Evolutionary conservation across 2,888 invertebrate genomes (phyloP).

Genomic region (Phortica okadai): DNA sequence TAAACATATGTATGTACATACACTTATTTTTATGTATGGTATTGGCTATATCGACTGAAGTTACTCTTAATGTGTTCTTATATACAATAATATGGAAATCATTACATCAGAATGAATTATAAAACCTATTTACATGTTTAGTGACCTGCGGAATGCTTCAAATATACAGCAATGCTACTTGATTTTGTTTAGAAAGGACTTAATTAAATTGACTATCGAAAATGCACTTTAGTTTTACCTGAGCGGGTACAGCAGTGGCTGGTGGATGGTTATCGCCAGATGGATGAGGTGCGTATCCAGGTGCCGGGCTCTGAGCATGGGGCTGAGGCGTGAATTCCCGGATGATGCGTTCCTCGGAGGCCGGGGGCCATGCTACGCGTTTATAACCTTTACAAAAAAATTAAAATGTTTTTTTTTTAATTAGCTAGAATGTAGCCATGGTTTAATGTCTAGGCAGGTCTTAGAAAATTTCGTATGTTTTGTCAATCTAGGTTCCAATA

Average conservation of each 20-base stretch:
- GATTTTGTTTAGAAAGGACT: neutral
- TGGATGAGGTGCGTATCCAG: conserved; percentile 48
- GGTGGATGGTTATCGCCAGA: conserved; percentile 41
- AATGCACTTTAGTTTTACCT: conserved; percentile 60
- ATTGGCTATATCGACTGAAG: no score
- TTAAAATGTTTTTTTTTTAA: neutral
- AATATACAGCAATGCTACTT: neutral
- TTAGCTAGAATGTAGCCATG: no score
- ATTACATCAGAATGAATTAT: neutral
- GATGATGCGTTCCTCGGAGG: conserved; percentile 82
- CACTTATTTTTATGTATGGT: no score
- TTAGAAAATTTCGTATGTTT: no score
- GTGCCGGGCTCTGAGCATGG: conserved; percentile 64
- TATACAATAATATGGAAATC: neutral
- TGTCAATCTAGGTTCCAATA: no score
- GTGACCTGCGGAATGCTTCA: neutral
- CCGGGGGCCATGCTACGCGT: conserved; percentile 92
- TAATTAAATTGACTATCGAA: neutral
- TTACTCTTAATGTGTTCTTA: neutral
- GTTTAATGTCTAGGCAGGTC: no score
- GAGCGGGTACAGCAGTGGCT: conserved; percentile 59
- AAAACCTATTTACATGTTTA: neutral
- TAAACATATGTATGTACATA: no score
- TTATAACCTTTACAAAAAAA: conserved; percentile 81
- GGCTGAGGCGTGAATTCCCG: conserved; percentile 77